phyloP scores from a whole-genome alignment of 2,113 vertebrate genomes.

The Bubo blakistoni region DNA sequence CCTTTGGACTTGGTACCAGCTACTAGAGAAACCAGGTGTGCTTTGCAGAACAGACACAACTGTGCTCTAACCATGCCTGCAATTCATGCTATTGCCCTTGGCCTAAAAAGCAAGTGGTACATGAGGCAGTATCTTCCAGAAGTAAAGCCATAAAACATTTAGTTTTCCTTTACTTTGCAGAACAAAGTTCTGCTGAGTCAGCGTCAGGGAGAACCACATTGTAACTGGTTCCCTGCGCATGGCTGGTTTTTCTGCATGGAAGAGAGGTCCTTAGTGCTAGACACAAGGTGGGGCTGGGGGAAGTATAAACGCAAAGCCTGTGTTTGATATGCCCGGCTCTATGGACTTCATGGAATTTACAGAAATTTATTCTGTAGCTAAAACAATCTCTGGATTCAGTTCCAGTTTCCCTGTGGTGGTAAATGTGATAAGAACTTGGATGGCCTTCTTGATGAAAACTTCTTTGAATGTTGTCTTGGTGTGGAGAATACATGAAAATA shows the following conservation, averaged over 20 bases:
- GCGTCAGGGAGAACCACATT: not conserved
- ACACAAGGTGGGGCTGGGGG: accelerated
- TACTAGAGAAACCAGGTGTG: not conserved
- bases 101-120: not conserved
- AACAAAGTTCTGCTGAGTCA: not conserved
- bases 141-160: not conserved
- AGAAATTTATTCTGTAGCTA: not conserved
- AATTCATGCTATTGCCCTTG: not conserved
- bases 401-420: not conserved
- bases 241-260: not conserved
- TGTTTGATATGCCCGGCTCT: not conserved
- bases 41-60: not conserved
- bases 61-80: not conserved
- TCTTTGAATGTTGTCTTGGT: not conserved
- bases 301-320: not conserved
- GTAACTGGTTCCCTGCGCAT: not conserved
- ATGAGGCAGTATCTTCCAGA: not conserved
- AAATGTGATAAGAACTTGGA: not conserved
- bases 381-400: not conserved
- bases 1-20: not conserved
- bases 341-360: not conserved
- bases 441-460: not conserved
- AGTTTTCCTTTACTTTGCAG: not conserved
- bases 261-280: not conserved
- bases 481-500: not conserved